These are phyloP conservation scores for Bovichtus diacanthus DNA, from an alignment of 2,797 vertebrate genomes.

Conservation along the genomic window DNA sequence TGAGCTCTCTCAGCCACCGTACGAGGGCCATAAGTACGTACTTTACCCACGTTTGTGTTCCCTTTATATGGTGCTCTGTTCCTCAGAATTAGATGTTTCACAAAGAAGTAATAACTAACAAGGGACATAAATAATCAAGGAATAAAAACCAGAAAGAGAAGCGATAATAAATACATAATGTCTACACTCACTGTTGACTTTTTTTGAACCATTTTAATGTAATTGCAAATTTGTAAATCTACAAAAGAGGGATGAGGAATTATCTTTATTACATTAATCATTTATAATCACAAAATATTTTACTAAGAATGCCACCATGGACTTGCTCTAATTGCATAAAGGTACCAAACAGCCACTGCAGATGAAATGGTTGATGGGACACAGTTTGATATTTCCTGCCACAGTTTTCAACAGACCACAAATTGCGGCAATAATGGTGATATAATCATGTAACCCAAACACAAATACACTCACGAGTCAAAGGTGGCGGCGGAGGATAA, in stretches of 20 bases:
- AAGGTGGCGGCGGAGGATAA: conserved; percentile 80
- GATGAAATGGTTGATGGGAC: conserved; percentile 54
- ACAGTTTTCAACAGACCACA: conserved; percentile 59
- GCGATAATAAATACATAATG: not conserved
- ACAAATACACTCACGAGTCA: conserved; percentile 79
- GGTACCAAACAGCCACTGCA: conserved; percentile 37
- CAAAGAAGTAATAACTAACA: not conserved
- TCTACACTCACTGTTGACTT: not conserved
- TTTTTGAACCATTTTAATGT: not conserved
- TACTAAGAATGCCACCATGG: conserved; percentile 14
- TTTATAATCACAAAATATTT: conserved; percentile 45
- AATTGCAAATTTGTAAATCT: not conserved
- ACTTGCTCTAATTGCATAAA: conserved; percentile 48
- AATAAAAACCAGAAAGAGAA: conserved; percentile 4
- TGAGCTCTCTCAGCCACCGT: not conserved
- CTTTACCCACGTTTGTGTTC: not conserved
- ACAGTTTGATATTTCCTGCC: conserved; percentile 72
- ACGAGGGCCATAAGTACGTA: not conserved
- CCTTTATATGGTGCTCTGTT: not conserved
- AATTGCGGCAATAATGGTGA: conserved; percentile 70
- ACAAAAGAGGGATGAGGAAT: too few species aligned
- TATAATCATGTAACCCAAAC: conserved; percentile 76
- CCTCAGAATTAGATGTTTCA: not conserved
- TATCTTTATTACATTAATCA: conserved; percentile 12
- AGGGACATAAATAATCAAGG: not conserved